Base-by-base conservation (phyloP, 2,113 vertebrate species). In the Carassius carassius region DNA sequence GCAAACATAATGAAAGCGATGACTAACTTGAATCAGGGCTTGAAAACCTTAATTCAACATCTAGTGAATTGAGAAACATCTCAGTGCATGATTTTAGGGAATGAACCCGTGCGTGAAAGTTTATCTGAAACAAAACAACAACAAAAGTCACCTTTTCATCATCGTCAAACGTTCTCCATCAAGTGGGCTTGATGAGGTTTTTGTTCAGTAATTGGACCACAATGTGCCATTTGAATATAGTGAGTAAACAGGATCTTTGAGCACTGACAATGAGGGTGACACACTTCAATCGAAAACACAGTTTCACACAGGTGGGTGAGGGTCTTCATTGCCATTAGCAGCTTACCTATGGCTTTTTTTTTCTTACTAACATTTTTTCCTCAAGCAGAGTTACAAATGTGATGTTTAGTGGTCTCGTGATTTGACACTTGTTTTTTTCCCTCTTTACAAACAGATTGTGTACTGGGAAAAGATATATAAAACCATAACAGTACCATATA, bases 401-500 rank as follows among this genome's bases (percentile, higher is more conserved):
- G 69, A 78, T 79, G 79, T 74, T 82, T 41, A 49, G 81, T 78
- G 70, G 58, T 81, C 44, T 81, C 76, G 86, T 80, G 47, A 56
- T 67, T 85, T 69, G 83, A 89, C 86, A 86, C 79, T 25, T 11
- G 21, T 80, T 69, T 85, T 75, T 72, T 79, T 49, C 8, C 9
- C 69, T 83, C 69, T 87, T 86, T 81, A 90, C 85, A 89, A 85
- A 84, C 69, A 83, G 77, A 88, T 47, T 47, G 10, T 11, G 44
- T 47, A 47, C 73, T 10, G 9, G 47, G 63, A 78, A 89, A 60
- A 86, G 88, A 90, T 81, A 88, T 83, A 88, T 63, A 85, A 88
- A 88, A 91, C 86, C 86, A 86, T 81, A 88, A 88, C 88, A 89
- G 82, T 88, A 90, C 85, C 89, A 91, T 88, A 90, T 86, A 86